Evolutionary conservation across 1,140 invertebrate genomes (phyloP).

Genomic region (Lordiphosa mommai): DNA sequence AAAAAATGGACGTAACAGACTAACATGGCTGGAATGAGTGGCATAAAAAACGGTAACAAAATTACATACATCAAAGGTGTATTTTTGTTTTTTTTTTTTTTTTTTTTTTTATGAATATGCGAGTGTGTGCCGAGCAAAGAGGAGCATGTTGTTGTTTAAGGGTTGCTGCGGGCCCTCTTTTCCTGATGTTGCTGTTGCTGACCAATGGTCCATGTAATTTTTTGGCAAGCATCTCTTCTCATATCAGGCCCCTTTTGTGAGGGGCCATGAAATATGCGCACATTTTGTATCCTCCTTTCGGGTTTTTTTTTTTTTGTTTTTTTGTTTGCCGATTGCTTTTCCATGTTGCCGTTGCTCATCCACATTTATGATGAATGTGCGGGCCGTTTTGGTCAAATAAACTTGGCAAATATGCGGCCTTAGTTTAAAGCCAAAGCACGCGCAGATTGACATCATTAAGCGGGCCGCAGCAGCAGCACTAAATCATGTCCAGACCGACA

Average conservation of each 20-base stretch:
- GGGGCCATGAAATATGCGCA: constrained; percentile 45
- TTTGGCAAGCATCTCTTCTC: constrained; percentile 65
- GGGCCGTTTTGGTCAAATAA: constrained; percentile 59
- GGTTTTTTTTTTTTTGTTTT: constrained; percentile 4
- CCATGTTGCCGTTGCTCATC: constrained; percentile 29
- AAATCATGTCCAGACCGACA: constrained; percentile 51
- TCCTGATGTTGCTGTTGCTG: constrained; percentile 38
- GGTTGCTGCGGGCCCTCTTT: constrained; percentile 28
- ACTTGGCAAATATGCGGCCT: constrained; percentile 66
- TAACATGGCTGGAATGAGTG: constrained; percentile 37
- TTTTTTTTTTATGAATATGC: constrained; percentile 55
- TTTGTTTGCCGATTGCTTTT: constrained; percentile 53
- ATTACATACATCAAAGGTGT: constrained; percentile 77
- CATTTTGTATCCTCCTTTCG: constrained; percentile 21
- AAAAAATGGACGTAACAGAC: constrained; percentile 28
- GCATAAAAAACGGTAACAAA: constrained; percentile 69
- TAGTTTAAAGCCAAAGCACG: constrained; percentile 59
- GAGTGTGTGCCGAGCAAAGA: constrained; percentile 15
- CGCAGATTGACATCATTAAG: constrained; percentile 73
- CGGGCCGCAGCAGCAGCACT: constrained; percentile 50
- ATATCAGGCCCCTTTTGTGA: constrained; percentile 48
- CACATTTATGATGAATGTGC: constrained; percentile 72
- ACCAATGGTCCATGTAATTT: constrained; percentile 75
- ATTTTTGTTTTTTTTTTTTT: constrained; percentile 19
- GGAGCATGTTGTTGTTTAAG: constrained; percentile 29